Evolutionary conservation across 2,888 invertebrate species (phyloP).

Genomic region (Chrysolina oricalcia): DNA sequence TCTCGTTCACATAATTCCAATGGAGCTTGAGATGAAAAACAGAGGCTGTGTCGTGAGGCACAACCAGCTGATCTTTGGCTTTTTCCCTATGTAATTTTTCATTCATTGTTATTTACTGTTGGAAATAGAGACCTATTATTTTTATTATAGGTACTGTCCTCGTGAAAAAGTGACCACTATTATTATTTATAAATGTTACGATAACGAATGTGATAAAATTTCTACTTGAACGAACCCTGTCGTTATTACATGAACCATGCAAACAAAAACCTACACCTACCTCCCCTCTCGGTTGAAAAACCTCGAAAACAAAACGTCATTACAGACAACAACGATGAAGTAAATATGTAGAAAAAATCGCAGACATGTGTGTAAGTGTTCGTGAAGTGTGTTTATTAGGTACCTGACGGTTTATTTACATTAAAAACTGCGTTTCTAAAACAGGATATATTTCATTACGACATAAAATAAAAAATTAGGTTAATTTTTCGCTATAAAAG

Average conservation of each 20-base stretch:
- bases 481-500: conserved; percentile 13
- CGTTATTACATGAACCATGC: conserved; percentile 18
- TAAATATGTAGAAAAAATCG: not conserved
- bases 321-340: conserved; percentile 15
- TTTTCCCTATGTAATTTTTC: not conserved
- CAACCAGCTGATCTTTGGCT: too few relatives aligned
- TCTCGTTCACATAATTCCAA: too few relatives aligned
- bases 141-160: not conserved
- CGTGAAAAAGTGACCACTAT: not conserved
- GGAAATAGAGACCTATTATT: too few relatives aligned
- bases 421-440: conserved; percentile 7
- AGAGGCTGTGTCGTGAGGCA: too few relatives aligned
- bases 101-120: not conserved
- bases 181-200: not conserved
- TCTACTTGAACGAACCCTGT: not conserved
- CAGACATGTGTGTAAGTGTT: conserved; percentile 26
- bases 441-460: conserved; percentile 1
- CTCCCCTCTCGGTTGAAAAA: conserved; percentile 7
- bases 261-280: conserved; percentile 32
- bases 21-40: too few relatives aligned
- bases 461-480: conserved; percentile 3
- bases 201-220: not conserved
- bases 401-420: conserved; percentile 20
- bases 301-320: conserved; percentile 13
- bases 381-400: conserved; percentile 29